A percentile compares a stretch with the other conserved stretches of the same genome.
Evolutionary conservation across 2,113 vertebrate species (phyloP).

Genomic region (Labeo rohita): DNA sequence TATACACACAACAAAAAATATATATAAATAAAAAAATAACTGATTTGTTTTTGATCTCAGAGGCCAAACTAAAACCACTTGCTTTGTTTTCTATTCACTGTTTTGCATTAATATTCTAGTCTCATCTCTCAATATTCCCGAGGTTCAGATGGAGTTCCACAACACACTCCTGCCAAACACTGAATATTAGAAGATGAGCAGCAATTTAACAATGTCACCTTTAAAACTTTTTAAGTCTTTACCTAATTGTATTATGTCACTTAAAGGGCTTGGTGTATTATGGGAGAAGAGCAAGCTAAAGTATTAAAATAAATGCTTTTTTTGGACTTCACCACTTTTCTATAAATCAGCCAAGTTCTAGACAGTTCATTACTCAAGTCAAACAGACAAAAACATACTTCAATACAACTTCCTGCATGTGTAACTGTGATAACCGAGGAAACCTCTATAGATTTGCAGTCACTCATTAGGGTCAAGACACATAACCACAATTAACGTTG

Average conservation of each 20-base stretch:
- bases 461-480: background rate
- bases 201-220: conserved; percentile 17
- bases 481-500: background rate
- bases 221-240: background rate
- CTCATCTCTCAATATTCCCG: conserved; percentile 7
- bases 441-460: background rate
- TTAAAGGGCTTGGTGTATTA: background rate
- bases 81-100: background rate
- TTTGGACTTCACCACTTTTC: background rate
- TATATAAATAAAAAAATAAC: background rate
- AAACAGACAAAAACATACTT: background rate
- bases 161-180: conserved; percentile 4
- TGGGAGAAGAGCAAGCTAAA: too few relatives aligned
- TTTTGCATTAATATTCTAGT: background rate
- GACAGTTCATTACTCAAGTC: background rate
- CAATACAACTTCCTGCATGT: background rate
- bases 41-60: too few relatives aligned
- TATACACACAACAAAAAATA: too few relatives aligned
- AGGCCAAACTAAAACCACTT: too few relatives aligned
- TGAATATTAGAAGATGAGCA: background rate
- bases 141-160: conserved; percentile 3
- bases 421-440: background rate
- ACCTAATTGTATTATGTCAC: background rate
- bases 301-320: background rate
- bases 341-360: background rate